Percentiles rank a stretch among this genome's conserved stretches.
Conservation (phyloP, 2,888 invertebrate genomes). For the Caenorhabditis zanzibari region DNA sequence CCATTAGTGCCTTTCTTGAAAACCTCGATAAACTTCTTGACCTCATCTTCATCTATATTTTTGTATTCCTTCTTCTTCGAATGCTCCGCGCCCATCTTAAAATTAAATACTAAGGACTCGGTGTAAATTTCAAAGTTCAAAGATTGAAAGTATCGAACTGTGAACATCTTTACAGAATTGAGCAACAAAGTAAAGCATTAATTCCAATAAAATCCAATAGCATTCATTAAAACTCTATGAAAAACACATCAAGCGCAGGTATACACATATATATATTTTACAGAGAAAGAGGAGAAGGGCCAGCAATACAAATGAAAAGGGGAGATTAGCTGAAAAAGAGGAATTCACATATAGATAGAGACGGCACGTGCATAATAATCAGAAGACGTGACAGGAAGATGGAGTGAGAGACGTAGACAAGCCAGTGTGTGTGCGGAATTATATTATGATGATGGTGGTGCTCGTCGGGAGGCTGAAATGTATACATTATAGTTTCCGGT, state of each 20-base stretch:
- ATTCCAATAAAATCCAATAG: too few relatives aligned
- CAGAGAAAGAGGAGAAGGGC: too few relatives aligned
- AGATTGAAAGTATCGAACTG: neutral
- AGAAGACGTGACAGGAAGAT: conserved; percentile 18
- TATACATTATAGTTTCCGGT: too few relatives aligned
- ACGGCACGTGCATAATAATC: conserved; percentile 25
- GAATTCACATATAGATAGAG: neutral
- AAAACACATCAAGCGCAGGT: too few relatives aligned
- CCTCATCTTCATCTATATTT: conserved; percentile 18
- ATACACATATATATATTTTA: too few relatives aligned
- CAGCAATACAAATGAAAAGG: too few relatives aligned
- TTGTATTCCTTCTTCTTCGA: conserved; percentile 31
- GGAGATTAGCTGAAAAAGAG: too few relatives aligned
- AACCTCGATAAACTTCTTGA: conserved; percentile 4
- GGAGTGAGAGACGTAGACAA: conserved; percentile 26
- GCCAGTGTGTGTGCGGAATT: neutral
- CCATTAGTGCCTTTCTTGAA: conserved; percentile 26
- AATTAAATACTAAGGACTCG: neutral
- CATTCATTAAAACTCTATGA: too few relatives aligned
- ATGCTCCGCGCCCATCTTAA: conserved; percentile 25
- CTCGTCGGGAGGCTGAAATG: neutral
- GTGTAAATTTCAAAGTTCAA: neutral
- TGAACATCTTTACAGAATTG: too few relatives aligned
- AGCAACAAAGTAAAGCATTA: too few relatives aligned
- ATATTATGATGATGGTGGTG: neutral